Conservation (phyloP, 2,888 invertebrate genomes). For the Erynnis tages region DNA sequence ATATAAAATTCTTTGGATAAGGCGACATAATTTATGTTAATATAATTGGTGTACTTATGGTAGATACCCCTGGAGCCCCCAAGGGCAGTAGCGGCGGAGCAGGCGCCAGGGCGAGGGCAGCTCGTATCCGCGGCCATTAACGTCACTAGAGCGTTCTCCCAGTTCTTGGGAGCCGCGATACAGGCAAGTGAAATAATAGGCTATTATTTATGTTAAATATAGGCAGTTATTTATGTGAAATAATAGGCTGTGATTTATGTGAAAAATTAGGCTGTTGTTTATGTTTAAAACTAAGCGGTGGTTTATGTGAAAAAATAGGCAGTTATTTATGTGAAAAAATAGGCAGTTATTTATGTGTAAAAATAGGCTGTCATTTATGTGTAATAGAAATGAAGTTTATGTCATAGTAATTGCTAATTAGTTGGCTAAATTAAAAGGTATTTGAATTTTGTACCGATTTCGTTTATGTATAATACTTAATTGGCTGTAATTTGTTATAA, state of each 20-base stretch:
- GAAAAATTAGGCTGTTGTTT: neutral
- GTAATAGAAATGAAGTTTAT: too few species aligned
- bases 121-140: conserved; percentile 88
- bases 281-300: neutral
- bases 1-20: too few species aligned
- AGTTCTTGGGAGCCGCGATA: conserved; percentile 89
- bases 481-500: too few species aligned
- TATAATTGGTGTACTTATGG: conserved; percentile 25
- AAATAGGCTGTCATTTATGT: too few species aligned
- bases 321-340: too few species aligned
- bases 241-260: neutral
- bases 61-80: conserved; percentile 78
- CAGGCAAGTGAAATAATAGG: conserved; percentile 82
- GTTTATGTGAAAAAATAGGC: too few species aligned
- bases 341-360: too few species aligned
- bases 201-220: neutral
- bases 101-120: conserved; percentile 67
- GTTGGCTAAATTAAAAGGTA: too few species aligned
- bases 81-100: conserved; percentile 58
- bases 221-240: neutral
- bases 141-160: conserved; percentile 88
- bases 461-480: too few species aligned
- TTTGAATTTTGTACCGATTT: too few species aligned
- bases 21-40: conserved; percentile 30
- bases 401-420: too few species aligned